These are phyloP conservation scores for Melangyna quadrimaculata DNA, from an alignment of 2,888 invertebrate genomes.

Conservation along the genomic window DNA sequence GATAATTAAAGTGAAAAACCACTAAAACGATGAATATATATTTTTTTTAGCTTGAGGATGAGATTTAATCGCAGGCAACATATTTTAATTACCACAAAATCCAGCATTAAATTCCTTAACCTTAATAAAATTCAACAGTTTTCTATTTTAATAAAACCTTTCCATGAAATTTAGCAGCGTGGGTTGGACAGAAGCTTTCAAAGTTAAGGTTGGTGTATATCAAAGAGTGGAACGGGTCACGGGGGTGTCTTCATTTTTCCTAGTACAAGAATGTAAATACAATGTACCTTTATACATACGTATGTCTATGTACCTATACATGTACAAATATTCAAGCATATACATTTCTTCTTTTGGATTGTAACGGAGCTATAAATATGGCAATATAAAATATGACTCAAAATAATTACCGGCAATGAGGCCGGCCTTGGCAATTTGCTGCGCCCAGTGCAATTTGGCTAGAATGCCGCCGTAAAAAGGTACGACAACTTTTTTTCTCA, in stretches of 20 bases:
- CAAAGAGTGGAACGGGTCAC: neutral
- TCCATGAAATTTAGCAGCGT: neutral
- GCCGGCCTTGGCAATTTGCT: too few species aligned
- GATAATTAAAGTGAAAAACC: constrained; percentile 21
- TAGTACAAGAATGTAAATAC: neutral
- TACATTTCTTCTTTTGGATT: constrained; percentile 53
- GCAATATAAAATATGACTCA: neutral
- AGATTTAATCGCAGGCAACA: constrained; percentile 69
- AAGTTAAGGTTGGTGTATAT: constrained; percentile 30
- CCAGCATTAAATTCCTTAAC: constrained; percentile 69
- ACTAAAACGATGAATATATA: constrained; percentile 25
- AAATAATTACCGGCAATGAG: neutral
- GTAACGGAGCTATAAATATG: neutral
- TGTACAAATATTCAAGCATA: constrained; percentile 65
- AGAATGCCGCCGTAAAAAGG: too few species aligned
- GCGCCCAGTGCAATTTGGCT: too few species aligned
- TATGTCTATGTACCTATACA: too few species aligned
- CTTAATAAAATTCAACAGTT: constrained; percentile 71
- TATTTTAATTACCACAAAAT: constrained; percentile 72
- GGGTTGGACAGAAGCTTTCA: constrained; percentile 26
- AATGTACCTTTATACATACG: constrained; percentile 34
- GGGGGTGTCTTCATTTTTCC: neutral
- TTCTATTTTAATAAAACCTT: neutral
- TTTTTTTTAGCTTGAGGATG: neutral
- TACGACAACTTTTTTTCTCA: too few species aligned